Evolutionary conservation across 2,113 vertebrate species (phyloP).

Genomic region (Caloenas nicobarica): DNA sequence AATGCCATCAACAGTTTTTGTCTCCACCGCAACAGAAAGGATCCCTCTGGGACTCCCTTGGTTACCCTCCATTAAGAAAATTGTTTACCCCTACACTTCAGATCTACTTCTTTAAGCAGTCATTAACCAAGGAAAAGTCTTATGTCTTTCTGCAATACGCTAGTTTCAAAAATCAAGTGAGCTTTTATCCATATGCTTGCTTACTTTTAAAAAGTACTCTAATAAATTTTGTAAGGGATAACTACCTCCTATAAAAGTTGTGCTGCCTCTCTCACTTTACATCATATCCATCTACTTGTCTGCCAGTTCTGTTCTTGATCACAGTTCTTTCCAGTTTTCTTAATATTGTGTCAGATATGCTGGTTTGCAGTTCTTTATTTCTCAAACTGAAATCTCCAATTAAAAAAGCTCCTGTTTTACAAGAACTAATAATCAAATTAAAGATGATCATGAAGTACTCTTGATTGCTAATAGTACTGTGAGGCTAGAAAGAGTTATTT

Average conservation of each 20-base stretch:
- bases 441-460: not conserved
- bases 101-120: not conserved
- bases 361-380: not conserved
- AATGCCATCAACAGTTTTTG: not conserved
- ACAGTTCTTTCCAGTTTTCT: constrained; percentile 5
- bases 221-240: constrained; percentile 13
- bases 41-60: not conserved
- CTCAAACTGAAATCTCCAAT: not conserved
- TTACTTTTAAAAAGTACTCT: not conserved
- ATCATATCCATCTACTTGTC: not conserved
- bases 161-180: not conserved
- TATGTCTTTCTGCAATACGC: not conserved
- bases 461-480: not conserved
- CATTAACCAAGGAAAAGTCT: not conserved
- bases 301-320: constrained; percentile 25
- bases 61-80: not conserved
- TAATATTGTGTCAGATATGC: not conserved
- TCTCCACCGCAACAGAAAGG: not conserved
- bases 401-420: not conserved
- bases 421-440: not conserved
- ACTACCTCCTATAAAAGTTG: not conserved
- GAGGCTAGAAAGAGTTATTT: not conserved
- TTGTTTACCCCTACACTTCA: not conserved
- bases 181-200: not conserved
- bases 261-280: not conserved